phyloP scores from a whole-genome alignment of 2,797 vertebrate species.

The Acanthornis magna region DNA sequence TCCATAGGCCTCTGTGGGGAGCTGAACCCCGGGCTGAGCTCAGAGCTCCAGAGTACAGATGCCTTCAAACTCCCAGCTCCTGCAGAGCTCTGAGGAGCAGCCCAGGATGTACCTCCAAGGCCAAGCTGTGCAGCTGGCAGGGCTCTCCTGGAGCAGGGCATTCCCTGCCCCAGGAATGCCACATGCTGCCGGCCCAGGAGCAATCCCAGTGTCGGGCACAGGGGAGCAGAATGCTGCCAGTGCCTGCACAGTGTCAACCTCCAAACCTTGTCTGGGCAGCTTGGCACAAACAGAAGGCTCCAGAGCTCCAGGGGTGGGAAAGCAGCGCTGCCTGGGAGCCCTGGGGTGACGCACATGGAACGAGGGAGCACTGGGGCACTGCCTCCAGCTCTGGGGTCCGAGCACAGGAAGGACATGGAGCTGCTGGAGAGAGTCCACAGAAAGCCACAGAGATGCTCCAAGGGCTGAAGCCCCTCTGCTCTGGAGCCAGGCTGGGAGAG shows the following conservation, averaged over 20 bases:
- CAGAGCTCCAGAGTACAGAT: neutral
- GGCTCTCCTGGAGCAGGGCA: neutral
- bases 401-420: neutral
- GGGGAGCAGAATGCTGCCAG: neutral
- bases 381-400: neutral
- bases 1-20: neutral
- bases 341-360: fast-evolving
- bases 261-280: neutral
- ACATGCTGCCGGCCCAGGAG: neutral
- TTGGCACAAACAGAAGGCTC: neutral
- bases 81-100: neutral
- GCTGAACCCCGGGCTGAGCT: fast-evolving
- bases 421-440: neutral
- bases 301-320: neutral
- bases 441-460: fast-evolving
- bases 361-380: neutral
- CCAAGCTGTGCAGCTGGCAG: neutral
- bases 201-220: neutral
- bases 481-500: neutral
- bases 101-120: neutral
- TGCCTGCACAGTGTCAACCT: neutral
- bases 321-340: neutral
- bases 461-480: neutral
- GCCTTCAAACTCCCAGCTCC: neutral
- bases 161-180: neutral